Evolutionary conservation across 2,113 vertebrate species (phyloP).

Genomic region (Ophiodon elongatus): DNA sequence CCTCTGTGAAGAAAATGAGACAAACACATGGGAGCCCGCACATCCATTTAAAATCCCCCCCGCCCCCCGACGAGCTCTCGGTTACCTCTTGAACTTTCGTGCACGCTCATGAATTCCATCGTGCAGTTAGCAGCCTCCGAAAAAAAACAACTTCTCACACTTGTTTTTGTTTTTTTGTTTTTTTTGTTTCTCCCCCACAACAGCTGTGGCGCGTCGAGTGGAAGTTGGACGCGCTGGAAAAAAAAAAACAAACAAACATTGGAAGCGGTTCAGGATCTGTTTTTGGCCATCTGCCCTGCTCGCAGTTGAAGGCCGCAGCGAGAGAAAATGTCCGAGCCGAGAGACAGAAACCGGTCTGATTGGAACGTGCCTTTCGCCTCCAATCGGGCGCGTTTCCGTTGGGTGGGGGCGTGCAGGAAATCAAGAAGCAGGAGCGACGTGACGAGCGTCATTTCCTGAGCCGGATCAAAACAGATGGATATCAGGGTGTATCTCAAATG

Average conservation of each 20-base stretch:
- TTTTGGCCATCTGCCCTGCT: constrained; percentile 35
- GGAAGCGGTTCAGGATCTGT: constrained; percentile 14
- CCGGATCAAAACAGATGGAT: not conserved
- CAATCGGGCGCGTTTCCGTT: not conserved
- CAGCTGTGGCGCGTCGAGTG: constrained; percentile 8
- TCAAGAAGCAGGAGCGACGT: not conserved
- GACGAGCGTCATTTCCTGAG: constrained; percentile 25
- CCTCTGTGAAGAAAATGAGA: constrained; percentile 60
- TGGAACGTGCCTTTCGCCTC: not conserved
- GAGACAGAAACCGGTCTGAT: constrained; percentile 6
- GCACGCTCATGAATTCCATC: not conserved
- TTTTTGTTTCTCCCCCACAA: too few species aligned
- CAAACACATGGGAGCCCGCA: constrained; percentile 27
- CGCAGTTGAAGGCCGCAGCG: constrained; percentile 28
- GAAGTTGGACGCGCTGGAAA: not conserved
- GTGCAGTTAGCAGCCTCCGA: not conserved
- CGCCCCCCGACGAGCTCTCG: constrained; percentile 3
- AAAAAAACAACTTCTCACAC: not conserved
- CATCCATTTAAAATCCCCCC: constrained; percentile 27
- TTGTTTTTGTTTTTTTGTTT: constrained; percentile 1
- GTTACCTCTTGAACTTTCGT: constrained; percentile 19
- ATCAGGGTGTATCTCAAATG: not conserved
- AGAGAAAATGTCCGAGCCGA: constrained; percentile 19
- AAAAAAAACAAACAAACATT: not conserved
- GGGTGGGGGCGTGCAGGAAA: constrained; percentile 16